phyloP scores from a whole-genome alignment of 2,113 vertebrate genomes.

The Vidua macroura region DNA sequence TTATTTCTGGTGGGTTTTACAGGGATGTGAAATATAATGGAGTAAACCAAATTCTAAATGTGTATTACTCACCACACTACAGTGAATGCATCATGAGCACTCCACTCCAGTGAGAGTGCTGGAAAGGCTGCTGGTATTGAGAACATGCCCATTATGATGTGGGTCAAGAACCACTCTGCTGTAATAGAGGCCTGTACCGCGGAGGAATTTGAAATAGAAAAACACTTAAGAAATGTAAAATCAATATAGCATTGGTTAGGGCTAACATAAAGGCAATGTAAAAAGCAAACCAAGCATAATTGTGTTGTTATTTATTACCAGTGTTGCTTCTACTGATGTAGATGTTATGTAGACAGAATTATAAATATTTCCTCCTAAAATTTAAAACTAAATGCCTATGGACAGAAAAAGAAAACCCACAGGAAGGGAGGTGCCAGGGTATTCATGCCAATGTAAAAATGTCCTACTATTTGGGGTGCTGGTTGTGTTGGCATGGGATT shows the following conservation, averaged over 20 bases:
- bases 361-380: neutral
- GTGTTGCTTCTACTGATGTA: neutral
- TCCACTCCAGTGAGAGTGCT: neutral
- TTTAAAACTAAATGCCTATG: neutral
- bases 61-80: neutral
- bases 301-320: neutral
- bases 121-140: neutral
- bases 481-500: neutral
- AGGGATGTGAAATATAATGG: neutral
- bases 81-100: neutral
- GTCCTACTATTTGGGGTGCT: neutral
- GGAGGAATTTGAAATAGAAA: neutral
- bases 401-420: constrained; percentile 43
- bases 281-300: neutral
- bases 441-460: constrained; percentile 26
- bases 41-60: neutral
- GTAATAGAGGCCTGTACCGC: neutral
- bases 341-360: neutral
- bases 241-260: neutral
- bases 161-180: neutral
- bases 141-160: neutral
- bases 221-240: neutral
- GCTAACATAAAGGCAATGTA: neutral
- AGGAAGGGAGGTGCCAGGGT: constrained; percentile 29
- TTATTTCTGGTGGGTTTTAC: neutral